These are phyloP conservation scores for Agrotis puta DNA, from an alignment of 2,888 invertebrate genomes.

Conservation along the genomic window DNA sequence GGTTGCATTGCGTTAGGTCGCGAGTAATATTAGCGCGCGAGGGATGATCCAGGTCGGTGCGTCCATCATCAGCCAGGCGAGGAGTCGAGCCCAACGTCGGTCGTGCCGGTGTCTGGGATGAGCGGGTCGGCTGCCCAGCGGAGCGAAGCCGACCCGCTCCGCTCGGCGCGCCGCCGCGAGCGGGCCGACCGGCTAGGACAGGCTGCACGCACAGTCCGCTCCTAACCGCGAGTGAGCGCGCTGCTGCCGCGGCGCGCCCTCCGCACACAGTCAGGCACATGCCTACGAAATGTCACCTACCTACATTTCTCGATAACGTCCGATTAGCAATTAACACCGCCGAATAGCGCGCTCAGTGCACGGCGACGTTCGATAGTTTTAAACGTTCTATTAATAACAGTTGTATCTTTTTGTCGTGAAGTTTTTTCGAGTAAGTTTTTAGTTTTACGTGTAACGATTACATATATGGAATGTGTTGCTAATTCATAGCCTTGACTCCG, in stretches of 20 bases:
- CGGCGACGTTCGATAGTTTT: constrained; percentile 72
- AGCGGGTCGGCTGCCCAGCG: constrained; percentile 63
- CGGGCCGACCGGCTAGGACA: constrained; percentile 70
- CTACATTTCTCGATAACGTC: constrained; percentile 83
- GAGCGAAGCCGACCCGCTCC: constrained; percentile 57
- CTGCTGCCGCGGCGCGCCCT: constrained; percentile 87
- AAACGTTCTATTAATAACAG: constrained; percentile 62
- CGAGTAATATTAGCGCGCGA: constrained; percentile 70
- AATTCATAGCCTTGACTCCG: constrained; percentile 82
- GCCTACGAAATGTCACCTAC: constrained; percentile 86
- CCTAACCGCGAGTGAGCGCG: constrained; percentile 89
- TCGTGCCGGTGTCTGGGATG: constrained; percentile 37
- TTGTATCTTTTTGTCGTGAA: constrained; percentile 74
- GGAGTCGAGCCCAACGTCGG: constrained; percentile 57
- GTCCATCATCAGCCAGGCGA: constrained; percentile 76
- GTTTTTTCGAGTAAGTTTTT: constrained; percentile 77
- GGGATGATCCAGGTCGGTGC: constrained; percentile 87
- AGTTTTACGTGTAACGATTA: constrained; percentile 64
- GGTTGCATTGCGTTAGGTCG: constrained; percentile 63
- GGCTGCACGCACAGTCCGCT: constrained; percentile 86
- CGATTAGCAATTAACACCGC: constrained; percentile 83
- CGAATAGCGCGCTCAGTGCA: constrained; percentile 82
- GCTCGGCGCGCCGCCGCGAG: constrained; percentile 65
- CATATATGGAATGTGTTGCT: constrained; percentile 87
- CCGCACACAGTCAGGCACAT: constrained; percentile 80